phyloP scores from a whole-genome alignment of 2,888 invertebrate species.

The Hanleya hanleyi region DNA sequence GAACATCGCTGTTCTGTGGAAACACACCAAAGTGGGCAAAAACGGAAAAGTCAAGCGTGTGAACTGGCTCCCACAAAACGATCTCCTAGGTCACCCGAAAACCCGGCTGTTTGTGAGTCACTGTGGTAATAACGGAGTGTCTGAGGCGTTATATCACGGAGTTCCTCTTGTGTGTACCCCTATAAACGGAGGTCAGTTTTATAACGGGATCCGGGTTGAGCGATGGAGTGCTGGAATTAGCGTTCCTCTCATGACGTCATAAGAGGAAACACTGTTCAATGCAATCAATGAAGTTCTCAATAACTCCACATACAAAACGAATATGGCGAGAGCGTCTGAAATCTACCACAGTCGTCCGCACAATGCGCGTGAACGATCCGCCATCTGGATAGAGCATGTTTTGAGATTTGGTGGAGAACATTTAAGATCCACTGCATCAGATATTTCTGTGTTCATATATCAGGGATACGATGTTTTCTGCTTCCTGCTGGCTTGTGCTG shows the following conservation, averaged over 20 bases:
- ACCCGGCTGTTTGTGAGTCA: constrained; percentile 51
- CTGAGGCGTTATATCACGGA: constrained; percentile 50
- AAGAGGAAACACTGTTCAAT: constrained; percentile 23
- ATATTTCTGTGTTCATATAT: background rate
- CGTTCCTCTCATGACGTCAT: constrained; percentile 30
- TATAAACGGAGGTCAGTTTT: constrained; percentile 41
- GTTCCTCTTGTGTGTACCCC: constrained; percentile 53
- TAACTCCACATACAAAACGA: constrained; percentile 32
- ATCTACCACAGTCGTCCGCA: constrained; percentile 30
- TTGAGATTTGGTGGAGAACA: constrained; percentile 50
- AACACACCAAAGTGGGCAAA: background rate
- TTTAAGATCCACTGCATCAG: constrained; percentile 39
- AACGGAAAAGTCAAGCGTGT: constrained; percentile 21
- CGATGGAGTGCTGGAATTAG: constrained; percentile 41
- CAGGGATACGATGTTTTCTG: background rate
- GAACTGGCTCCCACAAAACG: constrained; percentile 52
- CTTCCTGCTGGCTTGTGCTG: too few species aligned
- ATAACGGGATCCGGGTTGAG: constrained; percentile 38
- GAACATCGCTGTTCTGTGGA: background rate
- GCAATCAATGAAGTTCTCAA: constrained; percentile 32
- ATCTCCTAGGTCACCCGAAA: constrained; percentile 45
- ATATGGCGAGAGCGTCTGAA: constrained; percentile 35
- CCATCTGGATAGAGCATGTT: constrained; percentile 55
- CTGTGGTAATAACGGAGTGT: constrained; percentile 49
- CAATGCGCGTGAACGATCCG: constrained; percentile 43